Percentiles rank a stretch among this genome's conserved stretches.
Evolutionary conservation across 2,888 invertebrate species (phyloP).

Genomic region (Lumbricus terrestris): DNA sequence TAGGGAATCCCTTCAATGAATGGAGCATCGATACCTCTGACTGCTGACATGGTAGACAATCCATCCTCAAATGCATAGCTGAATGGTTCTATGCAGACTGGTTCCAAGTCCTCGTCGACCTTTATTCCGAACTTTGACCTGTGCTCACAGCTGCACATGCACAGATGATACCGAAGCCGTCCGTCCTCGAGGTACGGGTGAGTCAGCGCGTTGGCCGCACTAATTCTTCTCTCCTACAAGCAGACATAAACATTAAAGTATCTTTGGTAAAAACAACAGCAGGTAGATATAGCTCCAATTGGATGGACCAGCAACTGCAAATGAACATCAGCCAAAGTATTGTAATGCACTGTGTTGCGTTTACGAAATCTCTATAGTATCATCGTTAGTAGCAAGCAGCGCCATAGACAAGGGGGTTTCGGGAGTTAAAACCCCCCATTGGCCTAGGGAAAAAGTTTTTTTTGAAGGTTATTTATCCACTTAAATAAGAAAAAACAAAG

Average conservation of each 20-base stretch:
- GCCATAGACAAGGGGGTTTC: too few species aligned
- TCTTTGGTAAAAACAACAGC: neutral
- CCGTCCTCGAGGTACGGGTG: slow-evolving; percentile 98
- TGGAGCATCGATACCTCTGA: slow-evolving; percentile 75
- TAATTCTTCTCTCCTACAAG: slow-evolving; percentile 85
- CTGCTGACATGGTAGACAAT: slow-evolving; percentile 54
- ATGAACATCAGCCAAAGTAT: too few species aligned
- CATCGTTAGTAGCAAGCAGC: too few species aligned
- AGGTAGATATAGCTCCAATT: too few species aligned
- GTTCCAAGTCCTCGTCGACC: slow-evolving; percentile 82
- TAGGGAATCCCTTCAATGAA: neutral
- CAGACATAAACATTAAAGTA: neutral
- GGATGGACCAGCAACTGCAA: too few species aligned
- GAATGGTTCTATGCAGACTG: slow-evolving; percentile 83
- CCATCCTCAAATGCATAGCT: slow-evolving; percentile 56
- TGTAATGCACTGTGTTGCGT: too few species aligned
- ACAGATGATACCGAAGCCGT: slow-evolving; percentile 95
- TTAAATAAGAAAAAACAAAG: too few species aligned
- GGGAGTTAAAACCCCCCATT: too few species aligned
- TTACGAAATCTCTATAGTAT: too few species aligned
- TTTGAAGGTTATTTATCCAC: too few species aligned
- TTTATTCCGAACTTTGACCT: slow-evolving; percentile 64
- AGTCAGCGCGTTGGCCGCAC: slow-evolving; percentile 88
- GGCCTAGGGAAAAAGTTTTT: too few species aligned
- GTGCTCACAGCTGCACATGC: slow-evolving; percentile 96